phyloP scores from a whole-genome alignment of 2,888 invertebrate genomes.

The Drosophila prostipennis region DNA sequence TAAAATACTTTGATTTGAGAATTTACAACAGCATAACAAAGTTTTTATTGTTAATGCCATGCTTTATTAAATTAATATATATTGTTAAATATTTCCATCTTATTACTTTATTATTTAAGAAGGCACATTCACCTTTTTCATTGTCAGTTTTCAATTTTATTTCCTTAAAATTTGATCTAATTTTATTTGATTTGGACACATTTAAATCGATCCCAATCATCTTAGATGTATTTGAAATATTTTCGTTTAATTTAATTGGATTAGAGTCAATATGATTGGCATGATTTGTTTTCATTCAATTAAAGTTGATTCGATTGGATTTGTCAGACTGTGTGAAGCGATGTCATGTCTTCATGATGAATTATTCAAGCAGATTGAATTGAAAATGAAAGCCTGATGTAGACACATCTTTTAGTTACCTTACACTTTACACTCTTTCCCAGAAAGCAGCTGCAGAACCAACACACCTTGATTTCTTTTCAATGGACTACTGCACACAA shows the following conservation, averaged over 20 bases:
- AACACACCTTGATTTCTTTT: conserved; percentile 26
- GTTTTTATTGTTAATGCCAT: too few species aligned
- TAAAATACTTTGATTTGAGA: too few species aligned
- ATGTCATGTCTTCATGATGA: conserved; percentile 29
- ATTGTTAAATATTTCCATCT: too few species aligned
- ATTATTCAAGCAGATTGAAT: conserved; percentile 31
- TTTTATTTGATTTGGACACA: background rate
- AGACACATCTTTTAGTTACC: conserved; percentile 30
- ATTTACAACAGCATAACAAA: too few species aligned
- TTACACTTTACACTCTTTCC: conserved; percentile 5
- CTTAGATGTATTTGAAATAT: conserved; percentile 9
- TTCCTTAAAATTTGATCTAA: background rate
- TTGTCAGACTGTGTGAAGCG: background rate
- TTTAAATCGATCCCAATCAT: conserved; percentile 7
- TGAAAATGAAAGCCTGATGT: conserved; percentile 30
- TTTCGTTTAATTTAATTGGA: conserved; percentile 34
- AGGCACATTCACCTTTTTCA: too few species aligned
- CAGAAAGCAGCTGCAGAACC: background rate
- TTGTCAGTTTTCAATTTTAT: too few species aligned
- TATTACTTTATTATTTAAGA: too few species aligned
- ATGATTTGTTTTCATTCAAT: conserved; percentile 41
- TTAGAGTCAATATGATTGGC: conserved; percentile 37
- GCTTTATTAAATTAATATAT: too few species aligned
- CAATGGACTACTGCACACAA: conserved; percentile 23
- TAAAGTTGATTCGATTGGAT: conserved; percentile 29